phyloP scores from a whole-genome alignment of 1,140 invertebrate species.

The Colletes latitarsis region DNA sequence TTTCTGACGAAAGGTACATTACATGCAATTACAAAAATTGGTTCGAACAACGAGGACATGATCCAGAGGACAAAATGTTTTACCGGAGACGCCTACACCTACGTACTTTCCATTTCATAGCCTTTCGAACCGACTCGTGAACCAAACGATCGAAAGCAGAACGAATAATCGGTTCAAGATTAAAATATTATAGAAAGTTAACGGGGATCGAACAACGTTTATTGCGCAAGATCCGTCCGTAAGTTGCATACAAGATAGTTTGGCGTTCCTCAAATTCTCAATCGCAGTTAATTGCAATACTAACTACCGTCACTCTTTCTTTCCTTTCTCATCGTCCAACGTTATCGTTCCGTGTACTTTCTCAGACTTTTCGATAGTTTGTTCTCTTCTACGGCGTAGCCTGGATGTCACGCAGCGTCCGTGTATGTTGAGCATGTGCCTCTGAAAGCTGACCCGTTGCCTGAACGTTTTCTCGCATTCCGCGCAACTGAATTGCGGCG shows the following conservation, averaged over 20 bases:
- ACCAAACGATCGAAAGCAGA: too few relatives aligned
- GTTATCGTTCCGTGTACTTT: not conserved
- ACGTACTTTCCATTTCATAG: too few relatives aligned
- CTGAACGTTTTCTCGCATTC: slow-evolving; percentile 79
- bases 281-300: not conserved
- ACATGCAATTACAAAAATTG: too few relatives aligned
- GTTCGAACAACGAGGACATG: too few relatives aligned
- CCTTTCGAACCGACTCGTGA: too few relatives aligned
- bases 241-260: not conserved
- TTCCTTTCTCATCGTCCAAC: not conserved
- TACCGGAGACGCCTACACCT: too few relatives aligned
- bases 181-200: not conserved
- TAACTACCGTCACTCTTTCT: not conserved
- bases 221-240: not conserved
- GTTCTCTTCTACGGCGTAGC: too few relatives aligned
- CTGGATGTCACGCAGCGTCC: not conserved
- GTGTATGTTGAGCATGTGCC: slow-evolving; percentile 61
- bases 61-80: too few relatives aligned
- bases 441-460: slow-evolving; percentile 73
- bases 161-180: too few relatives aligned
- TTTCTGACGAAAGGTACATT: too few relatives aligned
- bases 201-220: not conserved
- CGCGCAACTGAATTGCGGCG: slow-evolving; percentile 47
- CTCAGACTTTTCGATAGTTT: not conserved
- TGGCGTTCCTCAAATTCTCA: not conserved